Evolutionary conservation across 2,113 vertebrate genomes (phyloP).

Genomic region (Pelodiscus sinensis): DNA sequence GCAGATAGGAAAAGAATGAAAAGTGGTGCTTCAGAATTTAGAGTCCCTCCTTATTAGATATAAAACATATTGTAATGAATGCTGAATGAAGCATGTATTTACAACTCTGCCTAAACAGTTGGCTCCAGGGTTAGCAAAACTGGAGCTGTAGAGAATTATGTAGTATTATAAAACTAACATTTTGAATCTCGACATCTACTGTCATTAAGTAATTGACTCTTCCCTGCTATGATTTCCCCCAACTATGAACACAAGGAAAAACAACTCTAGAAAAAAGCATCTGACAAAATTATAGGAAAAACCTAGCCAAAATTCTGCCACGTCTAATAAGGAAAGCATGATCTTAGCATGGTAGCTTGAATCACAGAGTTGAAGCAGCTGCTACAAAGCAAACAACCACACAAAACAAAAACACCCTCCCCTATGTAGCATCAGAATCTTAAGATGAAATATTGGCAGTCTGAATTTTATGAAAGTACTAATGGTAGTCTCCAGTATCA

Average conservation of each 20-base stretch:
- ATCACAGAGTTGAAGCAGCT: background rate
- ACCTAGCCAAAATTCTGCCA: too few species aligned
- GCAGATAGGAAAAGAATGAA: background rate
- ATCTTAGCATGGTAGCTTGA: background rate
- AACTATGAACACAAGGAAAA: background rate
- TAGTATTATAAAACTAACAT: background rate
- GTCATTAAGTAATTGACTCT: background rate
- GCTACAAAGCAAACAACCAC: background rate
- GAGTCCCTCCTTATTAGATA: background rate
- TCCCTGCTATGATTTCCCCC: background rate
- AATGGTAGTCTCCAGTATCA: background rate
- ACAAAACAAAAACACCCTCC: too few species aligned
- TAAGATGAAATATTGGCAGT: background rate
- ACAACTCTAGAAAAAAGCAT: background rate
- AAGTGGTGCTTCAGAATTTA: background rate
- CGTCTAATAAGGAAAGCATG: background rate
- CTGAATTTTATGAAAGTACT: background rate
- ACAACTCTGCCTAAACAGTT: background rate
- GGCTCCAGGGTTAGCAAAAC: background rate
- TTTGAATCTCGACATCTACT: background rate
- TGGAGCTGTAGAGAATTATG: background rate
- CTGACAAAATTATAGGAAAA: background rate
- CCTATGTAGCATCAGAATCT: too few species aligned
- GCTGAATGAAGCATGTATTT: too few species aligned
- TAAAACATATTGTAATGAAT: background rate